Base-by-base conservation (phyloP, 2,888 invertebrate species). In the Crepidodera aurea region DNA sequence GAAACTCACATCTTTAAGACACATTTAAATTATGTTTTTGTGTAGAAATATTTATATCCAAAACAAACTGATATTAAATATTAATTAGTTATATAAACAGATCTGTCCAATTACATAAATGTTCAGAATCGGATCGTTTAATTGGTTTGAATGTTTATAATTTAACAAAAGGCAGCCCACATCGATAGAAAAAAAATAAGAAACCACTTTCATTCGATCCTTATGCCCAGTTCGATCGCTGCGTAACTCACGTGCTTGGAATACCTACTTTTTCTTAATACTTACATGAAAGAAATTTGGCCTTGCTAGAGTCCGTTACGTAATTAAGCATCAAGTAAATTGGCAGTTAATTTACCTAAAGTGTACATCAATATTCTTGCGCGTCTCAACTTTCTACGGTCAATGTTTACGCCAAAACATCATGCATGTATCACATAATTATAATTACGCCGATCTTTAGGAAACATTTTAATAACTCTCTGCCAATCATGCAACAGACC, bases 281-380 rank as follows among this genome's bases (percentile, higher is more conserved):
- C 56, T 56, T 56, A 60, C 60, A 60, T 57, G 59, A 64, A 64
- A 60, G 39, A 51, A 37, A 56, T 54, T 60, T 51, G 60, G 64
- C 64, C 64, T 64, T 64, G 64, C 64, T 58, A 40, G 44, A 48
- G 44, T 32, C 25, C 25, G 27, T 63, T 59, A 48, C 56, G 15
- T 40, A 55, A 64, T 19, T 37, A 48, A 51, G 34, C n/a, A 27
- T 50, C 48, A 50, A 57, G 25, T 48, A 48, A 37, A 57, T 48
- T 57, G 57, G 48, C 48, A 50, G 57, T 22, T 57, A 29, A 50
- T 57, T 57, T 57, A 57, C 57, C 48, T 57, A 57, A 57, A 48
- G 48, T 39, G 27, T 57, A 19, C 39, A 57, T 57, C 37, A 50
- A 22, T 34, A 50, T 57, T 57, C 48, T 48, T 39, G 27, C 18